Base-by-base conservation (phyloP, 2,888 invertebrate genomes). In the Noctua fimbriata region DNA sequence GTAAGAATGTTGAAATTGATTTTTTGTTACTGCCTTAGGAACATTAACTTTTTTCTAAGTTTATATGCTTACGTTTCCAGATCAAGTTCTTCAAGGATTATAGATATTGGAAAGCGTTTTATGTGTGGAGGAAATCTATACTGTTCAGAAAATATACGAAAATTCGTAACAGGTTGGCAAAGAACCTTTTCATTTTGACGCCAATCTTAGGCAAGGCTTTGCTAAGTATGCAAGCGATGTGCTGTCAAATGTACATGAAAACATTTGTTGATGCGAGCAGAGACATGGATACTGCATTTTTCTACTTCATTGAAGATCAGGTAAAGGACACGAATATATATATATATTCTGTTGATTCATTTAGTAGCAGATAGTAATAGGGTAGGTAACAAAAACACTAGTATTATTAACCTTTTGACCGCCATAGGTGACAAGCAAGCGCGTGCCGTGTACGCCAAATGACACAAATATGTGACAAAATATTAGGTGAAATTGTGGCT, bases 81-180 rank as follows among this genome's bases (percentile, higher is more conserved):
- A 98, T 98, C 69, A 98, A 97, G 87, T 97, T 97, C 70, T 98
- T 98, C 92, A 97, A 95, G 69, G 95, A 97, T 49, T 98, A 98
- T 91, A 97, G 98, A 24, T 96, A 97, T 82, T 98, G 98, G 98
- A 98, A 99, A 94, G 98, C 98, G 0, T 98, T 98, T 93, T 98
- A 98, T 90, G 97, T 98, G 0, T 99, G 99, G 99, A 97, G 97
- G 79, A 98, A 98, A 93, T 97, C 98, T 28, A 97, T 99, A 49
- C 95, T 97, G 63, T 98, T 97, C 91, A 97, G 97, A 80, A 99
- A 98, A 93, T 97, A 97, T 76, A 96, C 95, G 55, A 94, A 95
- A 36, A 97, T 98, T 1, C 97, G 97, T 82, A 96, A 95, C 78
- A 95, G 95, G 85, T 93, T 99, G 36, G 97, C 97, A 32, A 97